Conservation (phyloP, 2,113 vertebrate genomes). For the Eurystomus gularis region DNA sequence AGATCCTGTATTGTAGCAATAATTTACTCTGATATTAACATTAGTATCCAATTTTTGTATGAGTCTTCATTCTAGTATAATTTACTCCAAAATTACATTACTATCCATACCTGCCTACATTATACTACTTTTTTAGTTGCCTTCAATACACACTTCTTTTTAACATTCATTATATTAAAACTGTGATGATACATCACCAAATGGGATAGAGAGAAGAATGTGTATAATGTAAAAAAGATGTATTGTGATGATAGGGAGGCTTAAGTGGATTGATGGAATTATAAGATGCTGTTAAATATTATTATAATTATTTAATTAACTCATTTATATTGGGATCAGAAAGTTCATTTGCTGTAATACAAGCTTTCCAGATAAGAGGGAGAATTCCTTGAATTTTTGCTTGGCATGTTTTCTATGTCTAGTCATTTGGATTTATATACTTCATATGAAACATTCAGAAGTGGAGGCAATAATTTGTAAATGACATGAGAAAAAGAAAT, state of each 20-base stretch:
- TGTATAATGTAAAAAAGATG: neutral
- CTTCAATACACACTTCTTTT: neutral
- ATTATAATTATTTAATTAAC: slow-evolving; percentile 19
- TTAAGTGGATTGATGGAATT: neutral
- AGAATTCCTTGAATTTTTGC: slow-evolving; percentile 17
- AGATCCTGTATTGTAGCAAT: neutral
- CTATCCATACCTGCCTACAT: neutral
- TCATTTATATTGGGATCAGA: slow-evolving; percentile 2
- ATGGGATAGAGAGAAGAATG: neutral
- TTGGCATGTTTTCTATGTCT: neutral
- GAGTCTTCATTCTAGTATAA: neutral
- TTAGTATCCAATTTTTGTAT: neutral
- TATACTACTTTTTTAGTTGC: neutral
- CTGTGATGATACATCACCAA: neutral
- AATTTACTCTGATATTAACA: neutral
- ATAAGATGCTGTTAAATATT: neutral
- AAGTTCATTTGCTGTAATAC: neutral
- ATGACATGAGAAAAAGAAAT: slow-evolving; percentile 64
- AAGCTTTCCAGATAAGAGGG: neutral
- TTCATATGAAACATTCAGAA: slow-evolving; percentile 14
- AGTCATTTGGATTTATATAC: neutral
- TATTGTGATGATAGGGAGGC: neutral
- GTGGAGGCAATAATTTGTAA: slow-evolving; percentile 60
- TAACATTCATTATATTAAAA: neutral
- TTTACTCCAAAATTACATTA: neutral